Evolutionary conservation across 2,888 invertebrate genomes (phyloP), one percentile per base, ranked within the genome.

Genomic region (Agapetus fuscipes): DNA sequence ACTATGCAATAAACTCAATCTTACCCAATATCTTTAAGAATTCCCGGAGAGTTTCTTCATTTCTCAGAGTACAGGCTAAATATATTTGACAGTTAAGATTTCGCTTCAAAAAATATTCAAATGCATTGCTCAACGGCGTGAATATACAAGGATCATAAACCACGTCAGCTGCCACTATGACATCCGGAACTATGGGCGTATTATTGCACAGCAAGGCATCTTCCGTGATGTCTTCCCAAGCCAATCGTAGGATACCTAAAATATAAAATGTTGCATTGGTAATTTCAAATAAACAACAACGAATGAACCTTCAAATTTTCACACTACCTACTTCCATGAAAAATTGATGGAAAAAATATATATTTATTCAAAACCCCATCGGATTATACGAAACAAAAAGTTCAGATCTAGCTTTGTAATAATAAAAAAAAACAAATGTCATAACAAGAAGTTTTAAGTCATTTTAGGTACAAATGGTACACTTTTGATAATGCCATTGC

Each of bases 11-110:
- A n/a, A n/a, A n/a, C n/a, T n/a, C n/a, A n/a, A n/a, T n/a, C n/a
- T 32, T 37, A 41, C 41, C 41, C 4, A 42, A 26, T 30, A 42
- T 26, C 10, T 33, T n/a, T 11, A 42, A 12, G 17, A 42, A 42
- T 9, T 38, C 34, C 3, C 53, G 45, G 24, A 73, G 51, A 4
- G 74, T 75, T 1, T 57, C 53, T 31, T 52, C 49, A 54, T 73
- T 73, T 43, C 74, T 57, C 43, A 71, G 59, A n/a, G 72, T 71
- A 44, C 68, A 70, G 28, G 70, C 67, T 37, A 73, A 56, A 50
- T 69, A 55, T 20, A 63, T 59, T 45, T 57, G 54, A 37, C 56
- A 52, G 10, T 57, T 51, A 29, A 46, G 37, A 44, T 55, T 54
- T 16, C 46, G 48, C 9, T 37, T 30, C 17, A 64, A 53, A 37